Percentiles rank a stretch among this genome's conserved stretches.
phyloP scores from a whole-genome alignment of 2,888 invertebrate genomes.

The Heteromurus nitidus region DNA sequence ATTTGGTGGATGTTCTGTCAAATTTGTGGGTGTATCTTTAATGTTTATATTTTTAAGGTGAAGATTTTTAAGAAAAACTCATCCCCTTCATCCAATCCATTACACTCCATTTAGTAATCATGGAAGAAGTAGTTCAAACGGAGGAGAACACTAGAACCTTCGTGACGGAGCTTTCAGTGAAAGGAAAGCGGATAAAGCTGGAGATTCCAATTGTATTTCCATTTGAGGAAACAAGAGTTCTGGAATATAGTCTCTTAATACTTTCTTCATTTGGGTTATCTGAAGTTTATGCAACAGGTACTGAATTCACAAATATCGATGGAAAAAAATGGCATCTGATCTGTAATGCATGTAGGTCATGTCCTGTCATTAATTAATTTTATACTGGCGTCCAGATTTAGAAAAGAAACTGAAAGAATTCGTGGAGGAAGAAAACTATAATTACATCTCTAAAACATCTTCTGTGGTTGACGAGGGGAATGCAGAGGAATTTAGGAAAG shows the following conservation, averaged over 20 bases:
- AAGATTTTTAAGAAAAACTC: too few species aligned
- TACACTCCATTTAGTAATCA: too few species aligned
- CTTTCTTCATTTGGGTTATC: constrained; percentile 83
- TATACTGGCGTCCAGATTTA: constrained; percentile 77
- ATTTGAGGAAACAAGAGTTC: constrained; percentile 78
- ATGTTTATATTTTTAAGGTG: too few species aligned
- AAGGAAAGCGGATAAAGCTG: constrained; percentile 75
- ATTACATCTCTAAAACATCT: constrained; percentile 82
- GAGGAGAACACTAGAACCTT: constrained; percentile 44
- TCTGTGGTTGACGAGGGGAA: constrained; percentile 82
- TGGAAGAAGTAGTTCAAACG: neutral
- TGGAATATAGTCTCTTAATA: constrained; percentile 82
- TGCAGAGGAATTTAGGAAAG: constrained; percentile 84
- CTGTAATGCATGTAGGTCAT: neutral
- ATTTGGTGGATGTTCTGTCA: too few species aligned
- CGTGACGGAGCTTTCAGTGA: constrained; percentile 39
- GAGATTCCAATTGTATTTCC: constrained; percentile 82
- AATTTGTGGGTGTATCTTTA: too few species aligned
- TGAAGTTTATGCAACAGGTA: constrained; percentile 82
- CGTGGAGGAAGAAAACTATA: constrained; percentile 81
- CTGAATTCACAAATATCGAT: neutral
- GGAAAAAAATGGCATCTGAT: neutral
- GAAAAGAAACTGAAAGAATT: constrained; percentile 80
- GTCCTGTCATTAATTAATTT: neutral
- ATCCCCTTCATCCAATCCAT: too few species aligned